These are phyloP conservation scores for Rhizomys pruinosus DNA, from an alignment of 2,113 vertebrate species.

Conservation along the genomic window DNA sequence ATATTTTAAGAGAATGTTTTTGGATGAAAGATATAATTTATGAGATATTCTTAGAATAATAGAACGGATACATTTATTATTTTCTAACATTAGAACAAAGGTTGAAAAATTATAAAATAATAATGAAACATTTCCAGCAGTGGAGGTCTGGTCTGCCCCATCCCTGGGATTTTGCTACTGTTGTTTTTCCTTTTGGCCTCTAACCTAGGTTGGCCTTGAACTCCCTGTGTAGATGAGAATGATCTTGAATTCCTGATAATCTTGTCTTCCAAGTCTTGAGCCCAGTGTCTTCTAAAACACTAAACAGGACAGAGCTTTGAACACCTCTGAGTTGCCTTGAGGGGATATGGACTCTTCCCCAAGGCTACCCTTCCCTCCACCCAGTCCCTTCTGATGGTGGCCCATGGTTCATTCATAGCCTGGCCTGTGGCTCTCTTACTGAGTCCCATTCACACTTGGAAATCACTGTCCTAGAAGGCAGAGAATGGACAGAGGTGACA, in stretches of 20 bases:
- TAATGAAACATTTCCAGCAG: neutral
- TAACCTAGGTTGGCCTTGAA: neutral
- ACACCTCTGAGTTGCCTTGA: neutral
- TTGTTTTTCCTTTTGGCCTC: neutral
- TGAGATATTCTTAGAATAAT: neutral
- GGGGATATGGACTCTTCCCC: accelerated
- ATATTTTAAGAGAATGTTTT: neutral
- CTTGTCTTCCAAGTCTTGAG: neutral
- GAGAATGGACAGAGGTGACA: neutral
- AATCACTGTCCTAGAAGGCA: neutral
- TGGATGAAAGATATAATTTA: neutral
- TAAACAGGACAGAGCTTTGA: neutral
- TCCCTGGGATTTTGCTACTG: neutral
- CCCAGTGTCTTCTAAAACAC: neutral
- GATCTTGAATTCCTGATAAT: neutral
- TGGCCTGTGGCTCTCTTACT: neutral
- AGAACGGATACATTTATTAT: neutral
- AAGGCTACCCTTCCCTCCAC: neutral
- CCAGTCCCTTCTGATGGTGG: neutral
- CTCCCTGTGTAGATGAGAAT: neutral
- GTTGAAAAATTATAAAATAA: neutral
- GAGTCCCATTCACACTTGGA: neutral
- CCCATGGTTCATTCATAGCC: neutral
- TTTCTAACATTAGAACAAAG: neutral
- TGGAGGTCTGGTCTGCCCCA: accelerated